phyloP scores from a whole-genome alignment of 2,113 vertebrate genomes.

The Leucoraja erinaceus region DNA sequence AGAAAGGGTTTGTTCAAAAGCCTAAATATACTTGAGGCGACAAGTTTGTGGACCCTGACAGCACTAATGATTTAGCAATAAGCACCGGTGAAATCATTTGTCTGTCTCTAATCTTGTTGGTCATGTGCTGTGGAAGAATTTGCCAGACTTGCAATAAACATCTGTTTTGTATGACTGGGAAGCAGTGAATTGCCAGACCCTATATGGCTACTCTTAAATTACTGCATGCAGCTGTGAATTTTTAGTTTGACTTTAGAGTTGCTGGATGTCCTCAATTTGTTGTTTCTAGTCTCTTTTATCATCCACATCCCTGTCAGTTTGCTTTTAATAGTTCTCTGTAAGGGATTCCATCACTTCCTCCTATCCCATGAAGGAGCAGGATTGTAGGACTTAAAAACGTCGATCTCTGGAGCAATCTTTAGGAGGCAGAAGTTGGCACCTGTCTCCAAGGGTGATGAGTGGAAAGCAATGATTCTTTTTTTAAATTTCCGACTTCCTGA shows the following conservation, averaged over 20 bases:
- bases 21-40: not conserved
- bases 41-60: not conserved
- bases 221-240: not conserved
- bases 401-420: not conserved
- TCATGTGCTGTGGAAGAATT: not conserved
- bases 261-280: not conserved
- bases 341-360: not conserved
- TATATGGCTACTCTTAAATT: not conserved
- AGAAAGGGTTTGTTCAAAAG: not conserved
- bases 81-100: too few species aligned
- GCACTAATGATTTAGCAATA: too few species aligned
- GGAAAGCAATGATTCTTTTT: not conserved
- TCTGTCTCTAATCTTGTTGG: too few species aligned
- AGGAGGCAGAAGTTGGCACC: not conserved
- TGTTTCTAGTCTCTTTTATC: not conserved
- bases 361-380: too few species aligned
- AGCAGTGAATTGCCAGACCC: not conserved
- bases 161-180: not conserved
- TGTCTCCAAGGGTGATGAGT: not conserved
- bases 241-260: not conserved
- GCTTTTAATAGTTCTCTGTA: not conserved
- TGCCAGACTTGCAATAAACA: not conserved
- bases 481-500: not conserved
- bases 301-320: accelerated
- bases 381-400: not conserved